Evolutionary conservation across 2,113 vertebrate species (phyloP).

Genomic region (Monopterus albus): DNA sequence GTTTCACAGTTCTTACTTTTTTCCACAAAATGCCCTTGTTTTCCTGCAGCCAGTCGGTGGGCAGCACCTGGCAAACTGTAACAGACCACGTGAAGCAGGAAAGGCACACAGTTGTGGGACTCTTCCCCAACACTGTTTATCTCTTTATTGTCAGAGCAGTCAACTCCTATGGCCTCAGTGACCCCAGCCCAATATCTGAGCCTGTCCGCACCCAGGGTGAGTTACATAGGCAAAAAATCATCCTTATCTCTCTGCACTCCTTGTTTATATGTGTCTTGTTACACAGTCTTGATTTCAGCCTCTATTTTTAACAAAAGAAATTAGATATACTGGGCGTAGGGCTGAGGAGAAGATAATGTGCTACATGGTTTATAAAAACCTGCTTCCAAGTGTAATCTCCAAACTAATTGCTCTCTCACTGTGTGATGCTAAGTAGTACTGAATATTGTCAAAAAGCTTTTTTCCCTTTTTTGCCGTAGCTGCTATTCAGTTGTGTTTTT

Average conservation of each 20-base stretch:
- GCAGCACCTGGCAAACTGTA: constrained; percentile 92
- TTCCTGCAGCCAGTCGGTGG: constrained; percentile 85
- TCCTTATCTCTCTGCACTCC: background rate
- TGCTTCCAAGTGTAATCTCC: constrained; percentile 37
- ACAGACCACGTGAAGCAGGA: constrained; percentile 88
- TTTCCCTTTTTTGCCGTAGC: constrained; percentile 8
- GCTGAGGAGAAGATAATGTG: constrained; percentile 39
- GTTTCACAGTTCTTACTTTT: background rate
- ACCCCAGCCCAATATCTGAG: constrained; percentile 92
- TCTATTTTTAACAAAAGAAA: constrained; percentile 19
- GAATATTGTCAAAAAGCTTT: constrained; percentile 56
- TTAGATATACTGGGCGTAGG: constrained; percentile 15
- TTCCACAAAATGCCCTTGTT: background rate
- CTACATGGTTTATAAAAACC: constrained; percentile 23
- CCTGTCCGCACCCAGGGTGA: constrained; percentile 91
- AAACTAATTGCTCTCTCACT: constrained; percentile 59
- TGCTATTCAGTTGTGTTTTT: constrained; percentile 21
- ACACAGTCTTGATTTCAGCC: constrained; percentile 17
- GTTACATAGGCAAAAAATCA: constrained; percentile 24
- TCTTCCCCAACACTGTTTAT: constrained; percentile 90
- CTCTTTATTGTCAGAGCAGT: constrained; percentile 92
- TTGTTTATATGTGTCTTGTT: background rate
- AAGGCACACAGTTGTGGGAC: constrained; percentile 87
- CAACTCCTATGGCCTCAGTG: constrained; percentile 90
- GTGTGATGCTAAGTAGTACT: constrained; percentile 54